Evolutionary conservation across 2,888 invertebrate genomes (phyloP).

Genomic region (Agrenia bidenticulata): DNA sequence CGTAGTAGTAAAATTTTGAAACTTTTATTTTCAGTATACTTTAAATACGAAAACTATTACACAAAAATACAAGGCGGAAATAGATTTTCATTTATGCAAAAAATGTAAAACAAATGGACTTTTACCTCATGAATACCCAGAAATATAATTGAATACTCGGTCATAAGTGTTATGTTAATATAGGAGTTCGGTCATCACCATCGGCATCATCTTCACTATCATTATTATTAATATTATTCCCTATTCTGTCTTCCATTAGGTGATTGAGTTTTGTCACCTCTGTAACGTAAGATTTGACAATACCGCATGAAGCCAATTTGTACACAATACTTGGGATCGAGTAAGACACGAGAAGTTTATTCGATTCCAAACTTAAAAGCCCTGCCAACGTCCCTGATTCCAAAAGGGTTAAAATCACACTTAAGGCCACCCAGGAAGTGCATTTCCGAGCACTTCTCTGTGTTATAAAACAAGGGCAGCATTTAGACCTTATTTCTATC

Average conservation of each 20-base stretch:
- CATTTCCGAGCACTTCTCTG: slow-evolving; percentile 17
- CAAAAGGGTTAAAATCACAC: background rate
- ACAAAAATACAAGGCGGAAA: no score
- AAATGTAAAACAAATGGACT: no score
- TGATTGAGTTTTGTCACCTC: slow-evolving; percentile 3
- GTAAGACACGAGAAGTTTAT: slow-evolving; percentile 16
- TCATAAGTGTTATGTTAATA: no score
- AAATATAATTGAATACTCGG: no score
- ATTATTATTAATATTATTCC: no score
- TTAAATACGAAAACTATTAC: no score
- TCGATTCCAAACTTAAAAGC: background rate
- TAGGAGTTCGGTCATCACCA: background rate
- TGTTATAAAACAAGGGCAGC: background rate
- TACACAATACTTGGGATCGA: slow-evolving; percentile 14
- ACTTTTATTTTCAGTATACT: no score
- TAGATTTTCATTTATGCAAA: no score
- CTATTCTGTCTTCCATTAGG: background rate
- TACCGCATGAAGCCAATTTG: slow-evolving; percentile 17
- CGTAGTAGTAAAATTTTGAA: no score
- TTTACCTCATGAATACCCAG: no score
- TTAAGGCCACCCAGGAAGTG: slow-evolving; percentile 15
- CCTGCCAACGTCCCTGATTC: slow-evolving; percentile 11
- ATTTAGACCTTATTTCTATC: background rate
- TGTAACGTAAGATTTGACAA: slow-evolving; percentile 19
- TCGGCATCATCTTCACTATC: background rate